Evolutionary conservation across 2,888 invertebrate species (phyloP).

Genomic region (Eutolmus rufibarbis): DNA sequence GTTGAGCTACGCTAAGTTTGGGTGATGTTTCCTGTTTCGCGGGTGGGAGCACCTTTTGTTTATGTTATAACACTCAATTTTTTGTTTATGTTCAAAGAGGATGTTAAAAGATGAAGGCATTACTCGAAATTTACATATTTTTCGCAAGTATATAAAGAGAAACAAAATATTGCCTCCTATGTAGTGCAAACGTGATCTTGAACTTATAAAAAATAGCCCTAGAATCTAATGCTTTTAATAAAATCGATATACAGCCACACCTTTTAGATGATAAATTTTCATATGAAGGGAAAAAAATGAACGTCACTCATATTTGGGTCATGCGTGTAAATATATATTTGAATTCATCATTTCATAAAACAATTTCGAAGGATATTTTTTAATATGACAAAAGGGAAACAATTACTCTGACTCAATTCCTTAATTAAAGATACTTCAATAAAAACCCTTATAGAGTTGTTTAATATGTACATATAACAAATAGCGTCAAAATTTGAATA

Average conservation of each 20-base stretch:
- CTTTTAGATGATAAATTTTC: not conserved
- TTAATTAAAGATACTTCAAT: no score
- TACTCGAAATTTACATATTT: not conserved
- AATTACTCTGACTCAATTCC: not conserved
- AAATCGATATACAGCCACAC: not conserved
- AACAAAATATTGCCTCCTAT: not conserved
- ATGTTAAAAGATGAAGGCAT: not conserved
- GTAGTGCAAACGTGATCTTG: no score
- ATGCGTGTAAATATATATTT: not conserved
- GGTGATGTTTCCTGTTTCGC: not conserved
- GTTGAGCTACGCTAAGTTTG: not conserved
- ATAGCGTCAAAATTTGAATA: no score
- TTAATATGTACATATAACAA: no score
- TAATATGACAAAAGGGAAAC: not conserved
- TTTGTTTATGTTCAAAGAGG: not conserved
- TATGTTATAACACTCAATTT: not conserved
- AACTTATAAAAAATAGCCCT: not conserved
- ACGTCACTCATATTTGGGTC: not conserved
- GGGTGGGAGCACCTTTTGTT: not conserved
- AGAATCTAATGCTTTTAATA: not conserved
- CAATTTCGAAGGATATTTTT: not conserved
- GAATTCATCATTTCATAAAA: not conserved
- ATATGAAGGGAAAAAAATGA: not conserved
- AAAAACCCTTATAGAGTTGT: no score
- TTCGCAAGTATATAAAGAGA: not conserved